Base-by-base conservation (phyloP, 2,113 vertebrate genomes). In the Lophotis ruficrista region DNA sequence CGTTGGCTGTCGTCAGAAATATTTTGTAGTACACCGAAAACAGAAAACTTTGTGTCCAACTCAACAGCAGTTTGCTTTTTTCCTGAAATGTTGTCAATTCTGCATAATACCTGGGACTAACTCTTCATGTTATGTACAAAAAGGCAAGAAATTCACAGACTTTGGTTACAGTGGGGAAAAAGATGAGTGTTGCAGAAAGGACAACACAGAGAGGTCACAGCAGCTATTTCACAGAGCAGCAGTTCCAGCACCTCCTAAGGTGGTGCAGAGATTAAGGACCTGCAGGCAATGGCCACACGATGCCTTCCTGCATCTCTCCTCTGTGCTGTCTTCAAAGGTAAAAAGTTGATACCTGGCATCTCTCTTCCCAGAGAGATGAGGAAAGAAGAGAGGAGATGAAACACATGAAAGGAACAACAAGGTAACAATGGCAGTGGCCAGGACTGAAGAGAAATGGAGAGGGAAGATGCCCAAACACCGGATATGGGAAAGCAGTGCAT, bases 231-330 rank as follows among this genome's bases (percentile, higher is more conserved):
- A 60, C 25, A 56, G 47, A 66, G 60, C 51, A 77, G 56, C 75
- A 90, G 53, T 23, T 23, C 25, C 17, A 70, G 73, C 33, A 71
- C 3, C 35, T 68, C 66, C 38, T 12, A 23, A 0, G 3, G 37
- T 2, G 18, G 38, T 57, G 71, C 24, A 66, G 25, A 84, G 53
- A 50, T 2, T 6, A 33, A 56, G 14, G 54, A 64, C 35, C 41
- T 33, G 41, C 33, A 66, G 45, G 22, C 58, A 65, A 57, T 3
- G 8, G 48, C 21, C 43, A 45, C 22, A 17, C 0, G 0, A 13
- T 12, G 30, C 31, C 38, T 35, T 53, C 43, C 41, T 6, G 9
- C 17, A 78, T 35, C n/a, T 81, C 66, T 66, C 56, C 31, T 66
- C 86, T 78, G 72, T 1, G 1, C 23, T 38, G 20, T 53, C 51